A percentile compares a stretch with the other conserved stretches of the same genome.
Conservation (phyloP, 2,113 vertebrate species). For the Pleuronectes platessa region DNA sequence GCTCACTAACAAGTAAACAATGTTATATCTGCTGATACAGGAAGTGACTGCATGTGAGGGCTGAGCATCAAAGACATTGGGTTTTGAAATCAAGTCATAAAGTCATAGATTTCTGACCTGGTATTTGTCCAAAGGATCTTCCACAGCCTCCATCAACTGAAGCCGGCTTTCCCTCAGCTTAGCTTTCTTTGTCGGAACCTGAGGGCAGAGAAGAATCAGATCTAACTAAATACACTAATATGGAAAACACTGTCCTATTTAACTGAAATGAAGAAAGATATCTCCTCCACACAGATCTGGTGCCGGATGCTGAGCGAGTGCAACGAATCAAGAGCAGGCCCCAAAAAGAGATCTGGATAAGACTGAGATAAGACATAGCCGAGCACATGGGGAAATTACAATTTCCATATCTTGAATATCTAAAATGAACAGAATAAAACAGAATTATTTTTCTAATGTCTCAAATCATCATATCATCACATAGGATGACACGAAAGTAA, state of each 20-base stretch:
- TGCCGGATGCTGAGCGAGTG: slow-evolving; percentile 11
- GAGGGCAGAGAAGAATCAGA: slow-evolving; percentile 13
- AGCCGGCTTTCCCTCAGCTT: slow-evolving; percentile 88
- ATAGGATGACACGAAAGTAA: too few species aligned
- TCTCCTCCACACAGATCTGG: slow-evolving; percentile 50
- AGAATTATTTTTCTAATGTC: not conserved
- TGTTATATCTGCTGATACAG: not conserved
- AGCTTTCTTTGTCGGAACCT: slow-evolving; percentile 91
- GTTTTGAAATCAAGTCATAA: not conserved
- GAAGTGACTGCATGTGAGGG: too few species aligned
- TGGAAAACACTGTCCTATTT: slow-evolving; percentile 31
- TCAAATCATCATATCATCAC: not conserved
- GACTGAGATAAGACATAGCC: not conserved
- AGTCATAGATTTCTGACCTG: slow-evolving; percentile 81
- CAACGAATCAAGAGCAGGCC: too few species aligned
- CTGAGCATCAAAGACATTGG: not conserved
- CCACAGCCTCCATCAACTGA: slow-evolving; percentile 77
- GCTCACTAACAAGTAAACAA: not conserved
- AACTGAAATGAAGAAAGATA: slow-evolving; percentile 38
- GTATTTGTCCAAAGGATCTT: slow-evolving; percentile 89
- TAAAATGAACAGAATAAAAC: not conserved
- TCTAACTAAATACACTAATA: slow-evolving; percentile 10
- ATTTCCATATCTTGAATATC: not conserved
- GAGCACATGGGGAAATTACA: not conserved
- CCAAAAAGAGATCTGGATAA: slow-evolving; percentile 39